Evolutionary conservation across 2,888 invertebrate species (phyloP), one percentile per base, ranked within the genome.

Genomic region (Macaria notata): DNA sequence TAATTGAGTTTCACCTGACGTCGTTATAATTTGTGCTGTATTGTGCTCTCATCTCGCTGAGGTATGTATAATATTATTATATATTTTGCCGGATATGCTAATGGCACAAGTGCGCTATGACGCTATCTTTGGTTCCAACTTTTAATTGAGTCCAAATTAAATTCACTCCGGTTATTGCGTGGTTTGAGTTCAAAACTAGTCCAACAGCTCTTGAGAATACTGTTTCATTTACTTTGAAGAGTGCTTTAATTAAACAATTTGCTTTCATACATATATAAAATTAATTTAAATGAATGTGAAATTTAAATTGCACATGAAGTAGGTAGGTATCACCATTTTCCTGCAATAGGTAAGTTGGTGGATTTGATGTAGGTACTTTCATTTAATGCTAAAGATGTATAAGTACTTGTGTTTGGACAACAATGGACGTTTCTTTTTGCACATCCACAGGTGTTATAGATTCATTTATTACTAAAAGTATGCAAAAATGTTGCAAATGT

Each of bases 1-100:
- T 88, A 88, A 89, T 88, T 86, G 86, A 86, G 86, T 88, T 87
- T 87, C 76, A 87, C 86, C 84, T 87, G 86, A 81, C 77, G 83
- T 77, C 78, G 76, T 79, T 83, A 81, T 82, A 83, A 81, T 81
- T 79, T 78, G 76, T 75, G 73, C 72, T 79, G 76, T 75, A 72
- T 72, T 77, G 71, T 75, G 72, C 72, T 75, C 72, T 71, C 59
- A 72, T 69, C 66, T 71, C 75, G 72, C 72, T 73, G 76, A 77
- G 73, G 33, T 36, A 36, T 36, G 75, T 76, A 76, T 74, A 19
- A 19, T 19, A 2, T 19, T 19, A 19, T 19, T 19, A 19, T 19
- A 19, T 68, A 75, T 76, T 52, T 75, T 75, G 68, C 65, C 65
- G 70, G 68, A 71, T 72, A 70, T 67, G 66, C 63, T 66, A 61